Percentiles rank a stretch among this genome's conserved stretches.
Evolutionary conservation across 2,888 invertebrate genomes (phyloP).

Genomic region (Ganaspis brasiliensis): DNA sequence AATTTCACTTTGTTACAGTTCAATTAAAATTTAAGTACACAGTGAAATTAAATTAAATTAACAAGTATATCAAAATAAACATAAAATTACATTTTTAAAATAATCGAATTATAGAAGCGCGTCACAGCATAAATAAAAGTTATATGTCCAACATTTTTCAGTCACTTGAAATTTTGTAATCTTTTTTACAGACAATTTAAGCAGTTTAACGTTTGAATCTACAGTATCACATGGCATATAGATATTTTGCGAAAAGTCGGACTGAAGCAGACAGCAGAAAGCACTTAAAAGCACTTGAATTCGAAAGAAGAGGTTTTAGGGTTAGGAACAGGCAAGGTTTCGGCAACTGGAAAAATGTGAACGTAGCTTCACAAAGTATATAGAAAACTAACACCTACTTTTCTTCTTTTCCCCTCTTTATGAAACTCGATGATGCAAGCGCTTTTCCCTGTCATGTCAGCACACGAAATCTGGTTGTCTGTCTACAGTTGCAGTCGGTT

Average conservation of each 20-base stretch:
- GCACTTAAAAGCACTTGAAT: slow-evolving; percentile 56
- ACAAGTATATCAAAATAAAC: no score
- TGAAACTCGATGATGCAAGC: slow-evolving; percentile 25
- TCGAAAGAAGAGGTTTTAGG: slow-evolving; percentile 46
- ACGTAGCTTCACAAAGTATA: slow-evolving; percentile 49
- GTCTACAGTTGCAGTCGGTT: slow-evolving; percentile 41
- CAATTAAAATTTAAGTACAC: no score
- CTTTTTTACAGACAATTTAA: no score
- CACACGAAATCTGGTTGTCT: slow-evolving; percentile 48
- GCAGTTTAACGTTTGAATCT: no score
- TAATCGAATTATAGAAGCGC: no score
- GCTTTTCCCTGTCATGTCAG: slow-evolving; percentile 53
- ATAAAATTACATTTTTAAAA: no score
- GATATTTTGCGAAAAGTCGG: slow-evolving; percentile 31
- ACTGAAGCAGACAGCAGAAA: slow-evolving; percentile 56
- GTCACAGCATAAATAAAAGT: no score
- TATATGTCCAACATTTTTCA: no score
- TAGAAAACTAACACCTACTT: background rate
- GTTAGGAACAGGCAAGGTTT: slow-evolving; percentile 15
- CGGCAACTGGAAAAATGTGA: slow-evolving; percentile 47
- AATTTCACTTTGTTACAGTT: no score
- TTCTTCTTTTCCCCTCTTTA: slow-evolving; percentile 26
- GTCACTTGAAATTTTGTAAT: no score
- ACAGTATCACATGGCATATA: background rate
- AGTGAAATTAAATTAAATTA: no score